Base-by-base conservation (phyloP, 2,888 invertebrate genomes). In the Leptopilina myrica region DNA sequence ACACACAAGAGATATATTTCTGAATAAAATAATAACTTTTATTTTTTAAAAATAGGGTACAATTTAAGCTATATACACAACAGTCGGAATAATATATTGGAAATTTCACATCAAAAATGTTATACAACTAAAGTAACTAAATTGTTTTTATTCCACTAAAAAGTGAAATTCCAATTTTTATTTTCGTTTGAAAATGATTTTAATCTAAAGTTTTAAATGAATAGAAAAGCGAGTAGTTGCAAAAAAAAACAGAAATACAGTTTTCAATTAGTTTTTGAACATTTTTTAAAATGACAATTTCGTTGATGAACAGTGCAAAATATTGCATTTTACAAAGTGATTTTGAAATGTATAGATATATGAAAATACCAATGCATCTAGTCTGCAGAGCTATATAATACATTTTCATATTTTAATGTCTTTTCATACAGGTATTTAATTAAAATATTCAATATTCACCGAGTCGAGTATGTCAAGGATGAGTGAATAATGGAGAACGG, bases 401-500 rank as follows among this genome's bases (percentile, higher is more conserved):
- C 59, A 59, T 7, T 40, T 65, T 40, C n/a, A 40, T 40, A 14
- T 65, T 65, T 43, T 43, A 65, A 65, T 33, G 33, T 9, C 14
- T 26, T 73, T n/a, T 56, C 33, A 43, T 43, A 43, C 43, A 20
- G 59, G 20, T 73, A 59, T 73, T 73, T 73, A 73, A 73, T 73
- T 73, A 73, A 73, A 73, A 73, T 73, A 73, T 33, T 73, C 73
- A 73, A 73, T 73, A 73, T 73, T 56, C 73, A 56, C 33, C n/a
- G 73, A 33, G 26, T 73, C 56, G 40, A 56, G 53, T n/a, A 9
- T 56, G 73, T 73, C 73, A 40, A 53, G 33, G 56, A 73, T 73
- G 73, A 73, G 56, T 73, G 56, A 73, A 73, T 73, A 73, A 73
- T 73, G 73, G 73, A 73, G 73, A 73, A 73, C 73, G 73, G 73